These are phyloP conservation scores for Hypercompe scribonia DNA, from an alignment of 2,888 invertebrate species.

Conservation along the genomic window DNA sequence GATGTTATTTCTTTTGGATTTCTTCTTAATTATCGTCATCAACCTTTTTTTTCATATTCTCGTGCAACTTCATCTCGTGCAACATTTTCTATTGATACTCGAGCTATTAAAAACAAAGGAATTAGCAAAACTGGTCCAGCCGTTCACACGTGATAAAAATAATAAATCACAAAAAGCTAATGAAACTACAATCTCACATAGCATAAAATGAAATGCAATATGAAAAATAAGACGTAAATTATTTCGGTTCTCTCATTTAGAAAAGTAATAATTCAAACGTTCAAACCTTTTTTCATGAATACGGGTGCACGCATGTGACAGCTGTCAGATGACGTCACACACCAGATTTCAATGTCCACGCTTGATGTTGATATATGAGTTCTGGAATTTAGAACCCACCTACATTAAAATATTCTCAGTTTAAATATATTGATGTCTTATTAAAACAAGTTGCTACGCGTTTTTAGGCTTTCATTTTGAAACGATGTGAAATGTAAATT, in stretches of 20 bases:
- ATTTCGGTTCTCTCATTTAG: slow-evolving; percentile 2
- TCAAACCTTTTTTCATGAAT: slow-evolving; percentile 8
- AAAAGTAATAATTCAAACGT: slow-evolving; percentile 11
- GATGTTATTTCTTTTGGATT: too few species aligned
- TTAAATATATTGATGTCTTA: background rate
- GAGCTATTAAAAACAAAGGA: too few species aligned
- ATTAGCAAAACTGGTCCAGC: too few species aligned
- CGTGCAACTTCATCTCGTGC: too few species aligned
- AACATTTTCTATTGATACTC: too few species aligned
- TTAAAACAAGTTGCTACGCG: background rate
- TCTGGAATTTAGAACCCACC: slow-evolving; percentile 39
- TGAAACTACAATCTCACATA: background rate
- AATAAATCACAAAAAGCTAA: background rate
- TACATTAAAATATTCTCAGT: slow-evolving; percentile 2
- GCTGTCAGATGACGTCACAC: slow-evolving; percentile 42
- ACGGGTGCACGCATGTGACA: slow-evolving; percentile 24
- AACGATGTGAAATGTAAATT: background rate
- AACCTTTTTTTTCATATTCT: too few species aligned
- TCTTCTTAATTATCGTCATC: too few species aligned
- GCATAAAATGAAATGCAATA: background rate
- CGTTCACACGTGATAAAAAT: too few species aligned
- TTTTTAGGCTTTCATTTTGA: background rate
- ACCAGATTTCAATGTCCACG: slow-evolving; percentile 44
- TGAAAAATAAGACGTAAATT: background rate
- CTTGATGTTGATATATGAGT: slow-evolving; percentile 42